Evolutionary conservation across 1,140 invertebrate genomes (phyloP).

Genomic region (Zelostemma sp.): DNA sequence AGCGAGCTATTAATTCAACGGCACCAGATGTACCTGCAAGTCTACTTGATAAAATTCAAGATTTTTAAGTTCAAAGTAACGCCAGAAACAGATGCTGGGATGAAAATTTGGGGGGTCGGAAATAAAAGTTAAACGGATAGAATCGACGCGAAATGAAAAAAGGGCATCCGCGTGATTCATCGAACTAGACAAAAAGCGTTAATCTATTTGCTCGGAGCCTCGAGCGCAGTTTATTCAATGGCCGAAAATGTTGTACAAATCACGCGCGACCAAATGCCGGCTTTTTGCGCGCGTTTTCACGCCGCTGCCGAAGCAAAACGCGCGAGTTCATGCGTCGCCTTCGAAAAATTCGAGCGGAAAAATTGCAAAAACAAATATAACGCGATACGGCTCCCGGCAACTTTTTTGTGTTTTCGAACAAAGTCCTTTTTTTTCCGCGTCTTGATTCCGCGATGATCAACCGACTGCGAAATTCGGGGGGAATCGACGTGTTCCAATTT

Average conservation of each 20-base stretch:
- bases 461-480: too few species aligned
- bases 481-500: conserved; percentile 31
- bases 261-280: not conserved
- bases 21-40: conserved; percentile 35
- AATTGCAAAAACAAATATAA: conserved; percentile 24
- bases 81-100: too few species aligned
- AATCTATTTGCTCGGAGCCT: not conserved
- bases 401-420: conserved; percentile 14
- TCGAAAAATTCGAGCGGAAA: conserved; percentile 27
- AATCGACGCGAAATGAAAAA: too few species aligned
- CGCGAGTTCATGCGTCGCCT: not conserved
- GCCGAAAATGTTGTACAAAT: not conserved
- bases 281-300: not conserved
- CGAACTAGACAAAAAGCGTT: too few species aligned
- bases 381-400: conserved; percentile 26
- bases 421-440: conserved; percentile 20
- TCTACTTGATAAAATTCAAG: conserved; percentile 61
- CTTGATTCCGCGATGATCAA: conserved; percentile 26
- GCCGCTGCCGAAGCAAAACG: conserved; percentile 1
- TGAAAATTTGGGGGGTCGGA: too few species aligned
- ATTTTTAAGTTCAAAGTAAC: conserved; percentile 61
- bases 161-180: too few species aligned
- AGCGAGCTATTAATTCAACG: conserved; percentile 54
- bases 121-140: too few species aligned
- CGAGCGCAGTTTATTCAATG: not conserved